These are phyloP conservation scores for Sigmodon hispidus DNA, from an alignment of 2,113 vertebrate species.

Conservation along the genomic window DNA sequence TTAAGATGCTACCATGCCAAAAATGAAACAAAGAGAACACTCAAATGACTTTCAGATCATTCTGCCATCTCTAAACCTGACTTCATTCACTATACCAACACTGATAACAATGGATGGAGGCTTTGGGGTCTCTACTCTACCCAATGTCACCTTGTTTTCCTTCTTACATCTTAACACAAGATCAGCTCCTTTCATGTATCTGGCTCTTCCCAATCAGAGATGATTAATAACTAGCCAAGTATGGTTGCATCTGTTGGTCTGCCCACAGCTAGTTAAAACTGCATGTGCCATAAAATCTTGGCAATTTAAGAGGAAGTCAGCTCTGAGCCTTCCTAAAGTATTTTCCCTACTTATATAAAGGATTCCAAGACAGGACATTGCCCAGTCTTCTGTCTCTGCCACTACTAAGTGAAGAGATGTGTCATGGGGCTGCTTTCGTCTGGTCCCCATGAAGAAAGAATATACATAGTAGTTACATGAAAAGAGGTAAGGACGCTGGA, in stretches of 20 bases:
- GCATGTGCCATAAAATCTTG: background rate
- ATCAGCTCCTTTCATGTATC: background rate
- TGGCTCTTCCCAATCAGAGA: background rate
- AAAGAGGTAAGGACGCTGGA: background rate
- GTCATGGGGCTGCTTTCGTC: background rate
- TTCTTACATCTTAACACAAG: background rate
- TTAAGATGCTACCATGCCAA: background rate
- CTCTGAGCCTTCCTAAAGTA: background rate
- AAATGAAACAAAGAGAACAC: background rate
- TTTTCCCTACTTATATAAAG: background rate
- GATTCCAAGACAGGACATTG: background rate
- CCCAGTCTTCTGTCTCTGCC: background rate
- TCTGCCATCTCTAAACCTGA: background rate
- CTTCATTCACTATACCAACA: background rate
- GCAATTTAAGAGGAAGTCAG: background rate
- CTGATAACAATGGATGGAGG: background rate
- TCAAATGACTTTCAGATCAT: background rate
- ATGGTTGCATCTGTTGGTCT: background rate
- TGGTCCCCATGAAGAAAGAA: constrained; percentile 11
- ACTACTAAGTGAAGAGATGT: background rate
- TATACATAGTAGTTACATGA: background rate
- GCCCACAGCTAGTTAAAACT: background rate
- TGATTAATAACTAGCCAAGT: background rate
- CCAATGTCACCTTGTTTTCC: background rate
- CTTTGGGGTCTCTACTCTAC: background rate